Evolutionary conservation across 2,797 vertebrate genomes (phyloP).

Genomic region (Argya squamiceps): DNA sequence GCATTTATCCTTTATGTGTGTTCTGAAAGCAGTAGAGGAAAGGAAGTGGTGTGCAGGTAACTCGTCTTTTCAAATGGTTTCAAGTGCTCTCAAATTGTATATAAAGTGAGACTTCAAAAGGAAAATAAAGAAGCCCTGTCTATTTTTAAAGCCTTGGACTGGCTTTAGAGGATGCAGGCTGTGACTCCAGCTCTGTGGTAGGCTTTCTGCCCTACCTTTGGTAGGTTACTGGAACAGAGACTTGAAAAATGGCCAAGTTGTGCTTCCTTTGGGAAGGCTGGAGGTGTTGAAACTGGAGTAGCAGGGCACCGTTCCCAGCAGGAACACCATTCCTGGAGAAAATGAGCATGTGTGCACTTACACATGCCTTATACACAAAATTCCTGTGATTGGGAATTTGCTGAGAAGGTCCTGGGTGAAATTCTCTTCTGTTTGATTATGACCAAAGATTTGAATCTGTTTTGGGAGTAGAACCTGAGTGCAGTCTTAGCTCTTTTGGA

Average conservation of each 20-base stretch:
- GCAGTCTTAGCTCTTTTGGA: not conserved
- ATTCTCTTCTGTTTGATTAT: not conserved
- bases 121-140: not conserved
- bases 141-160: not conserved
- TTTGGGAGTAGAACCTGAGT: not conserved
- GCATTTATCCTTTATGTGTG: not conserved
- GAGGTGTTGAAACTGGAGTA: not conserved
- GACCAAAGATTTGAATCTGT: not conserved
- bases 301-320: not conserved
- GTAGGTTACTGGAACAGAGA: not conserved
- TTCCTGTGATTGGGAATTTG: not conserved
- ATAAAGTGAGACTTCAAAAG: not conserved
- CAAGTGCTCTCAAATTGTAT: not conserved
- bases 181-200: not conserved
- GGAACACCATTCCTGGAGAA: accelerated
- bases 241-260: not conserved
- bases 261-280: not conserved
- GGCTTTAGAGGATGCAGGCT: not conserved
- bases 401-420: not conserved
- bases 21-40: not conserved
- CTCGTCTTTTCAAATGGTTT: not conserved
- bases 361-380: not conserved
- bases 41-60: not conserved
- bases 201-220: not conserved
- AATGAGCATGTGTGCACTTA: not conserved